A percentile compares a stretch with the other conserved stretches of the same genome.
phyloP scores from a whole-genome alignment of 2,797 vertebrate species.

The Lemur catta region DNA sequence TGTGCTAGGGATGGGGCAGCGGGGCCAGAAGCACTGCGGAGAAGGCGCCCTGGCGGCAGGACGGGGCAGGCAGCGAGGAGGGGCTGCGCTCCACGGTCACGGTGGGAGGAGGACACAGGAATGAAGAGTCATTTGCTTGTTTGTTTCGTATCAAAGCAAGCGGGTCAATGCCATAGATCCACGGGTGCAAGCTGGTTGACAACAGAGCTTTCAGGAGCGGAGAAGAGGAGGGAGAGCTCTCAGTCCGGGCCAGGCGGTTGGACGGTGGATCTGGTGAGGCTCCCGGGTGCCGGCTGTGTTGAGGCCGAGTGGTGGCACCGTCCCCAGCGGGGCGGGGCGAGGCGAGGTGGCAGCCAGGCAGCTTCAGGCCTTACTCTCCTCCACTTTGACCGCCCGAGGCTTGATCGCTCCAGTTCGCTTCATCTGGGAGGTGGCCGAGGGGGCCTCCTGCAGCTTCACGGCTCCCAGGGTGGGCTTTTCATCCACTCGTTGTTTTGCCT shows the following conservation, averaged over 20 bases:
- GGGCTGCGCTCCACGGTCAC: slow-evolving; percentile 71
- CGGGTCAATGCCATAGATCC: slow-evolving; percentile 81
- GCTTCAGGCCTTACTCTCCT: slow-evolving; percentile 93
- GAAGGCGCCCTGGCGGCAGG: slow-evolving; percentile 64
- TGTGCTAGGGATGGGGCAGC: slow-evolving; percentile 55
- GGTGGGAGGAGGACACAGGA: neutral
- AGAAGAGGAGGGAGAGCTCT: slow-evolving; percentile 59
- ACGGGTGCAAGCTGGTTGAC: slow-evolving; percentile 73
- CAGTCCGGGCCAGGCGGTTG: slow-evolving; percentile 46
- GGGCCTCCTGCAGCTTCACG: slow-evolving; percentile 91
- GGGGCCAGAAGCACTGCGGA: slow-evolving; percentile 40
- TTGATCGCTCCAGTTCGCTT: slow-evolving; percentile 96
- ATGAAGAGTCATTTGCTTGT: slow-evolving; percentile 14
- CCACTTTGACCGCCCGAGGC: slow-evolving; percentile 93
- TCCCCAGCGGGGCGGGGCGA: slow-evolving; percentile 55
- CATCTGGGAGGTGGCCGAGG: slow-evolving; percentile 85
- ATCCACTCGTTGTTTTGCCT: slow-evolving; percentile 93
- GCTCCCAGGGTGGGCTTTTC: slow-evolving; percentile 86
- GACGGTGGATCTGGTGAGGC: slow-evolving; percentile 41
- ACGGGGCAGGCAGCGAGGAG: neutral
- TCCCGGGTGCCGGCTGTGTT: slow-evolving; percentile 56
- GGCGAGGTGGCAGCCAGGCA: slow-evolving; percentile 8
- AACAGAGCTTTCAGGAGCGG: neutral
- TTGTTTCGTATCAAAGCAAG: slow-evolving; percentile 82
- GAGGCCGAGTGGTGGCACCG: slow-evolving; percentile 62